Percentiles rank a stretch among this genome's conserved stretches.
phyloP scores from a whole-genome alignment of 1,140 invertebrate species.

The Anastatus disparis region DNA sequence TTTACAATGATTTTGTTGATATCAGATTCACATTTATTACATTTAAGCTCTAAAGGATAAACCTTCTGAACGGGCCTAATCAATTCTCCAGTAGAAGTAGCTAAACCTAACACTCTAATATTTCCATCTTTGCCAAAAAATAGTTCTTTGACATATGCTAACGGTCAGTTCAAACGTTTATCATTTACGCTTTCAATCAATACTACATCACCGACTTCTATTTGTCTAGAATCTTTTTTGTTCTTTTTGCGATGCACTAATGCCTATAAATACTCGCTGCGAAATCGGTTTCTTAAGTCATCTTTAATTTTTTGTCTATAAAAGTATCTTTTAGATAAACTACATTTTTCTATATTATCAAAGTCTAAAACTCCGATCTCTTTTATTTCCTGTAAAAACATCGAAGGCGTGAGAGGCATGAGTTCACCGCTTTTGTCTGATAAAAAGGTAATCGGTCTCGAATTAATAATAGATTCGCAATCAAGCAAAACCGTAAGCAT shows the following conservation, averaged over 20 bases:
- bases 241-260: not conserved
- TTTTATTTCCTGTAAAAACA: not conserved
- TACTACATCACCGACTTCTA: slow-evolving; percentile 30
- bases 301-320: not conserved
- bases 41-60: slow-evolving; percentile 10
- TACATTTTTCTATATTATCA: slow-evolving; percentile 24
- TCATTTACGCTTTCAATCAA: slow-evolving; percentile 19
- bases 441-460: slow-evolving; percentile 46
- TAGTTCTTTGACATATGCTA: too few species aligned
- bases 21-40: too few species aligned
- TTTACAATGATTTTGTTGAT: too few species aligned
- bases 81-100: not conserved
- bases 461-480: slow-evolving; percentile 51
- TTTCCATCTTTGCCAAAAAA: too few species aligned
- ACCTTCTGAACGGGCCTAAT: not conserved
- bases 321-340: not conserved
- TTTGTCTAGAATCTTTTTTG: not conserved
- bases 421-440: slow-evolving; percentile 32
- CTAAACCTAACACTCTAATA: not conserved
- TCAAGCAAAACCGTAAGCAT: slow-evolving; percentile 49
- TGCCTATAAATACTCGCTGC: not conserved
- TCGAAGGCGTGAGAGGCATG: slow-evolving; percentile 40
- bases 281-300: not conserved
- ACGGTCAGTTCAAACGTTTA: not conserved
- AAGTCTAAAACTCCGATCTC: slow-evolving; percentile 36